A percentile compares a stretch with the other conserved stretches of the same genome.
These are phyloP conservation scores for Lates calcarifer DNA, from an alignment of 2,113 vertebrate genomes.

Conservation along the genomic window DNA sequence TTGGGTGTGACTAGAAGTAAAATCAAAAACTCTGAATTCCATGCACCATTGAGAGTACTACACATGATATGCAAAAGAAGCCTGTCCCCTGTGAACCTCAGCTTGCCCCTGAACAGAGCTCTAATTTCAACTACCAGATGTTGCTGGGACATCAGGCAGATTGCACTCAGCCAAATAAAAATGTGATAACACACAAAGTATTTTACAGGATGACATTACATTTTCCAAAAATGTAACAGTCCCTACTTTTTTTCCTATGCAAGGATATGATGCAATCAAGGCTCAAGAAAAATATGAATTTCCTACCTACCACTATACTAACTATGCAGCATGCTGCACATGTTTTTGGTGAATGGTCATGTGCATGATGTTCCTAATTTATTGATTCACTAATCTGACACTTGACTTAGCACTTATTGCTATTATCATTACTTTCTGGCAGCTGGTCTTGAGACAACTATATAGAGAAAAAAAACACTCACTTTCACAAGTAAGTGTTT, in stretches of 20 bases:
- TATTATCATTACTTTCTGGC: constrained; percentile 1
- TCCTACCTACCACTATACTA: background rate
- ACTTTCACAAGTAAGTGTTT: constrained; percentile 46
- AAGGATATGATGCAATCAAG: background rate
- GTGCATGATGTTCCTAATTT: background rate
- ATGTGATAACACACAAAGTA: constrained; percentile 50
- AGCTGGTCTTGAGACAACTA: constrained; percentile 21
- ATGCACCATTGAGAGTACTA: background rate
- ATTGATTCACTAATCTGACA: background rate
- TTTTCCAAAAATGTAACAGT: background rate
- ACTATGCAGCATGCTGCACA: background rate
- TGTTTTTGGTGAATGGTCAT: background rate
- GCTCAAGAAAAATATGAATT: background rate
- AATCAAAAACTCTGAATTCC: constrained; percentile 12
- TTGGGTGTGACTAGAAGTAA: background rate
- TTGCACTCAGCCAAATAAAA: constrained; percentile 62
- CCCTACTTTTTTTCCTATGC: background rate
- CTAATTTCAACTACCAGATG: constrained; percentile 66
- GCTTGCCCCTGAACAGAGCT: constrained; percentile 39
- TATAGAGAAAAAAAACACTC: constrained; percentile 33
- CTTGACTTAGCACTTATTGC: background rate
- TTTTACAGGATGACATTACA: constrained; percentile 36
- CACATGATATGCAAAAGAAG: constrained; percentile 42
- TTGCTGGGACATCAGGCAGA: constrained; percentile 56
- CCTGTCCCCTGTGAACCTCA: constrained; percentile 35